Conservation (phyloP, 2,888 invertebrate species). For the Ametastegia equiseti region DNA sequence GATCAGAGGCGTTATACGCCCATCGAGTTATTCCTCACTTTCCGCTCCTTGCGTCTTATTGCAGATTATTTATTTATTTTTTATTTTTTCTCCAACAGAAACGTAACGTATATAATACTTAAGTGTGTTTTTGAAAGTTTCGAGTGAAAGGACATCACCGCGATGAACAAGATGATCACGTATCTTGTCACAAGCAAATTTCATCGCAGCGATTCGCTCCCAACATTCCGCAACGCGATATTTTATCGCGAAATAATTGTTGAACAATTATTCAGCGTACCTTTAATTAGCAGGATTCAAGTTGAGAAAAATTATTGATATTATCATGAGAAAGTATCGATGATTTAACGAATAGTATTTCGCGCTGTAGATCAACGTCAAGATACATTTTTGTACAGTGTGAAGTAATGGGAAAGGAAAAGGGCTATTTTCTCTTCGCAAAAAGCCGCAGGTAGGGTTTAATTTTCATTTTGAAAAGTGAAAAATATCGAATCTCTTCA, state of each 20-base stretch:
- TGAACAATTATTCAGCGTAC: too few species aligned
- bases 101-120: background rate
- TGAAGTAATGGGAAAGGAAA: background rate
- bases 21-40: background rate
- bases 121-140: conserved; percentile 10
- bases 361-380: background rate
- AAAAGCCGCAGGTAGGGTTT: background rate
- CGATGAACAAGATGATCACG: conserved; percentile 2
- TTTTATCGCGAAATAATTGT: too few species aligned
- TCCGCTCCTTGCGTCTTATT: background rate
- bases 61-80: background rate
- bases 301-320: background rate
- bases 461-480: background rate
- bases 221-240: too few species aligned
- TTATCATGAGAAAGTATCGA: background rate
- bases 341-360: background rate
- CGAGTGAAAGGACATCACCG: conserved; percentile 35
- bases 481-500: background rate
- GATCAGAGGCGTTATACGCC: too few species aligned
- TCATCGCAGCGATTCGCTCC: too few species aligned
- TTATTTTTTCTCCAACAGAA: background rate
- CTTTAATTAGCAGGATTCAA: too few species aligned
- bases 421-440: background rate
- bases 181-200: background rate
- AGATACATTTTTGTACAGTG: background rate